phyloP scores from a whole-genome alignment of 2,797 vertebrate genomes.

The Neosalanx taihuensis region DNA sequence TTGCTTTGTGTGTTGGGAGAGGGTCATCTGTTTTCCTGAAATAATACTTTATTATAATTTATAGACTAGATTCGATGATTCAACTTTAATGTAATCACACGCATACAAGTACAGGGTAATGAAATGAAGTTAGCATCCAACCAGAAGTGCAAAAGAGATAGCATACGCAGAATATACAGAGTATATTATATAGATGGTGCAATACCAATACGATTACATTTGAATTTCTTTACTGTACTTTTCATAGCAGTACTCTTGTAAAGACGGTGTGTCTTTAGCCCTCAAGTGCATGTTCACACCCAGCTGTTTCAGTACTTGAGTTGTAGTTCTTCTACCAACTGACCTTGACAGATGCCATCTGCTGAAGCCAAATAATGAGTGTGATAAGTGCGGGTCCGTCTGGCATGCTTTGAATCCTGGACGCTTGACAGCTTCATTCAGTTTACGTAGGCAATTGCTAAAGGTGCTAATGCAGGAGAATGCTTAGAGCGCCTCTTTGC shows the following conservation, averaged over 20 bases:
- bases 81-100: too few relatives aligned
- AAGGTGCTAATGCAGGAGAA: not conserved
- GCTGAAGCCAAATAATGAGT: constrained; percentile 25
- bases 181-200: too few relatives aligned
- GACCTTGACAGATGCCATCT: constrained; percentile 32
- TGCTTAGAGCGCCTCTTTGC: not conserved
- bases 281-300: constrained; percentile 25
- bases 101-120: too few relatives aligned
- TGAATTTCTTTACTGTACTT: too few relatives aligned
- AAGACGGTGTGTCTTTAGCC: not conserved
- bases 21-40: too few relatives aligned
- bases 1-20: too few relatives aligned
- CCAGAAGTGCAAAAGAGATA: too few relatives aligned
- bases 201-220: too few relatives aligned
- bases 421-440: constrained; percentile 29
- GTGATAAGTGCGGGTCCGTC: constrained; percentile 26
- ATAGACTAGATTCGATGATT: too few relatives aligned
- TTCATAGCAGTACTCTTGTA: not conserved
- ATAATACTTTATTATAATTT: too few relatives aligned
- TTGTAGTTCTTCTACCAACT: constrained; percentile 3
- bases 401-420: constrained; percentile 21
- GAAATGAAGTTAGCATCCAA: too few relatives aligned
- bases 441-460: constrained; percentile 16
- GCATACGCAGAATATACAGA: too few relatives aligned
- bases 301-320: constrained; percentile 11